Evolutionary conservation across 1,140 invertebrate genomes (phyloP), one percentile per base, ranked within the genome.

Genomic region (Cheumatopsyche charites): DNA sequence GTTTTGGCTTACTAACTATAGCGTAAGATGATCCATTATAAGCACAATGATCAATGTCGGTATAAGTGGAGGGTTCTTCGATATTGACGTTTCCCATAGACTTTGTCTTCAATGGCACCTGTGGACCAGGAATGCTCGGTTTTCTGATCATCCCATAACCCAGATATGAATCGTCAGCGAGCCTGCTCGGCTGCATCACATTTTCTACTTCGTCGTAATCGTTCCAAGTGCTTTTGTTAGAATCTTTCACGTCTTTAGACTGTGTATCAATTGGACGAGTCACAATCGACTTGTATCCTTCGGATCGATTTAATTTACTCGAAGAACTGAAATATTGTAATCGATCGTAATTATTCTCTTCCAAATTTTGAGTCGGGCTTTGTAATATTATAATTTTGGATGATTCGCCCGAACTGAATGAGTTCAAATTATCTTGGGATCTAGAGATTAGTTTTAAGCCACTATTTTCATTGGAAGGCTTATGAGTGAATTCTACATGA

Each of bases 11-110:
- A 76, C 90, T 92, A 47, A 94, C 88, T 77, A 93, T 87, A 52
- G 91, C 91, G 83, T 93, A 94, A 78, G 92, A 89, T 62, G 87
- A 87, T 65, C 91, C 88, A 82, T 93, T 92, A 73, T 89, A 90
- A 77, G 87, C 87, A 77, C 88, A 88, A 78, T 91, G 90, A 76
- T 87, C 86, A 9, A 87, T 81, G 70, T 84, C 83, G 65, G 83
- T 52, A 83, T 80, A 43, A 77, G 78, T 63, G 80, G 84, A 79
- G 79, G 82, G 65, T 79, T 83, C 76, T 81, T 82, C 58, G 81
- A 78, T 23, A 75, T 75, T 61, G 45, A 69, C 76, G 42, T 66
- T 49, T 62, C 72, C 80, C 71, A 81, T 80, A 41, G 79, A 79
- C 79, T 82, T 81, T 47, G 79, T 80, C 21, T 81, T 83, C 7